A percentile compares a stretch with the other conserved stretches of the same genome.
Evolutionary conservation across 2,113 vertebrate species (phyloP).

Genomic region (Trachemys scripta): DNA sequence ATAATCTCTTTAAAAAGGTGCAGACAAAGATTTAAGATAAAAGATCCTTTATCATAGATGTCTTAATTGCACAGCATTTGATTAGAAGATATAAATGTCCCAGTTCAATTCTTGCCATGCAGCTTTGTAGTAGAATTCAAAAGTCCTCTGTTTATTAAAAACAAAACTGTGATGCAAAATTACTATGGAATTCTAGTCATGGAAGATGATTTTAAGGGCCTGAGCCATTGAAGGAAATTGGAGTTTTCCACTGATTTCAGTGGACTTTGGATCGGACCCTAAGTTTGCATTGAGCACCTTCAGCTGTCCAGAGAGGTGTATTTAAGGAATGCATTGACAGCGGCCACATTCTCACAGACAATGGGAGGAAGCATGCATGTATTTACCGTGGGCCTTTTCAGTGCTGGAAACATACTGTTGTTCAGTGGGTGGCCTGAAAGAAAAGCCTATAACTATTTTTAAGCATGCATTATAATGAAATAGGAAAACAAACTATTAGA

Average conservation of each 20-base stretch:
- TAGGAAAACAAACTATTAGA: neutral
- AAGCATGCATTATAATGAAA: neutral
- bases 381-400: fast-evolving
- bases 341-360: fast-evolving
- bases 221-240: fast-evolving
- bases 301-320: fast-evolving
- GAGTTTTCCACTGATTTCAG: neutral
- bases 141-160: neutral
- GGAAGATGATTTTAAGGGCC: neutral
- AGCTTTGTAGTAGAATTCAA: neutral
- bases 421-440: neutral
- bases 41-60: neutral
- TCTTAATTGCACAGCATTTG: neutral
- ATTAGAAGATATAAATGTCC: neutral
- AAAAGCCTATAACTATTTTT: neutral
- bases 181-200: neutral
- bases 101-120: neutral
- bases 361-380: fast-evolving
- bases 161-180: neutral
- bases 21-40: neutral
- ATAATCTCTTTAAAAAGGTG: neutral
- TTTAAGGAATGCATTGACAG: fast-evolving
- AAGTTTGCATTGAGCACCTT: fast-evolving
- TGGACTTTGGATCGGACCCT: fast-evolving
- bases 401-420: neutral